Base-by-base conservation (phyloP, 2,888 invertebrate genomes). In the Oxyscelio sp. region DNA sequence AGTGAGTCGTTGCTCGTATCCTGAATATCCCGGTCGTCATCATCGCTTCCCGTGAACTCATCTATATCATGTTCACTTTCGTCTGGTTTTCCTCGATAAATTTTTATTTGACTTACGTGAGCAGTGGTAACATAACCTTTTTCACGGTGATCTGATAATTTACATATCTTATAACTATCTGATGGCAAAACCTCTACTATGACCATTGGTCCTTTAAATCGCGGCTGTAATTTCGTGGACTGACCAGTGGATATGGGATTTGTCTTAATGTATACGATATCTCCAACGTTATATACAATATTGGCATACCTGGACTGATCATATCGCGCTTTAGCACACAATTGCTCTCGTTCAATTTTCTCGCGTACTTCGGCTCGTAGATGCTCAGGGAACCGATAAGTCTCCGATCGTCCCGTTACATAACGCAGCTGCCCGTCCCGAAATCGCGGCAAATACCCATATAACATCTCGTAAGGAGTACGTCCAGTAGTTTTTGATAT, bases 391-490 rank as follows among this genome's bases (percentile, higher is more conserved):
- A 59, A n/a, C n/a, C 34, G 31, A 27, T 80, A 82, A 4, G 40
- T 50, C 40, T 74, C 70, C 0, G 45, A 19, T 27, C 22, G 19
- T 11, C 19, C 43, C 0, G 71, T 43, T 4, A 80, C 24, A n/a
- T 50, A 8, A 1, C 71, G 11, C 13, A 65, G 15, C 19, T 17
- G 24, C 21, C 78, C 73, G 21, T 85, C 86, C 1, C 70, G 43
- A 27, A 70, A 71, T 2, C 78, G 59, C 8, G 84, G 80, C 4
- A 77, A 24, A 24, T 74, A 82, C 2, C 87, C 87, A 19, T 79
- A 85, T 13, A 87, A 40, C 6, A 83, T 17, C 21, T 82, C 71
- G 21, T 74, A 88, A 2, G 87, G 83, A 4, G 83, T 75, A 15
- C 52, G 38, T 0, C 85, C 85, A 0, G 87, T 88, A 0, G 70